phyloP scores from a whole-genome alignment of 2,113 vertebrate species.

The Suncus etruscus region DNA sequence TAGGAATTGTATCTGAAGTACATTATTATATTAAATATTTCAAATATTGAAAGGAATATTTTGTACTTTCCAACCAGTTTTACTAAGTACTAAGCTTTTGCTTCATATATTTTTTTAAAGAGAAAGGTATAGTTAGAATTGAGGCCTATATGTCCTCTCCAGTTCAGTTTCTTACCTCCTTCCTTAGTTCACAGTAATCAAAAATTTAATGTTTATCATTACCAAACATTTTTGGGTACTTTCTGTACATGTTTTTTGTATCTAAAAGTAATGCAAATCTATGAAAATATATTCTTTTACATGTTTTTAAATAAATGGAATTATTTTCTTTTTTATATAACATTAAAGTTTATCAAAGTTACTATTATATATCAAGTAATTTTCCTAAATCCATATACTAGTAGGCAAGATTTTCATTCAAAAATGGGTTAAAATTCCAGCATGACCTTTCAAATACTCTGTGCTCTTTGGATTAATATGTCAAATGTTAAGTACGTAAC shows the following conservation, averaged over 20 bases:
- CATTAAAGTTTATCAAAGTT: slow-evolving; percentile 22
- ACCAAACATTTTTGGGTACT: background rate
- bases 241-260: background rate
- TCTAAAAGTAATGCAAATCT: slow-evolving; percentile 8
- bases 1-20: slow-evolving; percentile 44
- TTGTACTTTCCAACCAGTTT: slow-evolving; percentile 6
- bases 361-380: background rate
- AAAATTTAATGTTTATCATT: slow-evolving; percentile 40
- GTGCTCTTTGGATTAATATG: background rate
- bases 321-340: slow-evolving; percentile 43
- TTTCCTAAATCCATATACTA: background rate
- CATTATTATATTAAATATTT: slow-evolving; percentile 36
- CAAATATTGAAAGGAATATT: slow-evolving; percentile 1
- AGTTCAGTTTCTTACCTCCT: background rate
- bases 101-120: slow-evolving; percentile 28
- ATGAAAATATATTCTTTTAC: too few species aligned
- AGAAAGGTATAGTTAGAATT: background rate
- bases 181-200: background rate
- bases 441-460: slow-evolving; percentile 27
- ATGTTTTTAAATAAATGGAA: slow-evolving; percentile 41
- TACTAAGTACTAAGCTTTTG: slow-evolving; percentile 14
- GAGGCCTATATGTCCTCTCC: background rate
- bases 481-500: slow-evolving; percentile 31
- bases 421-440: background rate
- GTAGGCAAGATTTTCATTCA: slow-evolving; percentile 24